A percentile compares a stretch with the other conserved stretches of the same genome.
phyloP scores from a whole-genome alignment of 2,888 invertebrate species.

The Schrankia costaestrigalis region DNA sequence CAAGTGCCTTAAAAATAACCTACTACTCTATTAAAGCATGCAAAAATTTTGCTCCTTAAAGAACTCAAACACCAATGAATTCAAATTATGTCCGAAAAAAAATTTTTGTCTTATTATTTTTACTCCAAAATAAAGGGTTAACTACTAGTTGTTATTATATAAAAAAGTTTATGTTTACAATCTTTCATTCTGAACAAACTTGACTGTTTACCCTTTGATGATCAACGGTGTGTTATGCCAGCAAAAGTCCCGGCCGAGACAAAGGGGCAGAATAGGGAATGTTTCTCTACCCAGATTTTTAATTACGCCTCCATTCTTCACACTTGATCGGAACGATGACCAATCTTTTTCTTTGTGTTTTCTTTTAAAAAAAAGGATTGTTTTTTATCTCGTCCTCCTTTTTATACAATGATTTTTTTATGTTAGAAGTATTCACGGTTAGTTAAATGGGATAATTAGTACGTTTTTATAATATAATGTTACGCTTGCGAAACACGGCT shows the following conservation, averaged over 20 bases:
- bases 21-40: no score
- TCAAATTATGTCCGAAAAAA: no score
- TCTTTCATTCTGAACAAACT: constrained; percentile 40
- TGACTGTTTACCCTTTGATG: constrained; percentile 50
- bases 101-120: neutral
- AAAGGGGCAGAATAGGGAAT: constrained; percentile 49
- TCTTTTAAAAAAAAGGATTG: constrained; percentile 65
- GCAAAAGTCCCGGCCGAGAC: constrained; percentile 53
- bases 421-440: constrained; percentile 65
- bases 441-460: constrained; percentile 71
- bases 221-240: constrained; percentile 52
- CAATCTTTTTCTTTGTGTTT: constrained; percentile 71
- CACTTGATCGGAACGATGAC: constrained; percentile 70
- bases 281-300: constrained; percentile 70
- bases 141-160: no score
- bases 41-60: no score
- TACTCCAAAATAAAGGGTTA: no score
- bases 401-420: constrained; percentile 47
- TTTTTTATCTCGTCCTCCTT: constrained; percentile 47
- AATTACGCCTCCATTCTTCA: constrained; percentile 70
- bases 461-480: constrained; percentile 45
- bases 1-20: no score
- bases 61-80: no score
- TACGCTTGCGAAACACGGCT: constrained; percentile 33
- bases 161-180: constrained; percentile 24